Percentiles rank a stretch among this genome's conserved stretches.
These are phyloP conservation scores for Discoglossus pictus DNA, from an alignment of 2,797 vertebrate species.

Conservation along the genomic window DNA sequence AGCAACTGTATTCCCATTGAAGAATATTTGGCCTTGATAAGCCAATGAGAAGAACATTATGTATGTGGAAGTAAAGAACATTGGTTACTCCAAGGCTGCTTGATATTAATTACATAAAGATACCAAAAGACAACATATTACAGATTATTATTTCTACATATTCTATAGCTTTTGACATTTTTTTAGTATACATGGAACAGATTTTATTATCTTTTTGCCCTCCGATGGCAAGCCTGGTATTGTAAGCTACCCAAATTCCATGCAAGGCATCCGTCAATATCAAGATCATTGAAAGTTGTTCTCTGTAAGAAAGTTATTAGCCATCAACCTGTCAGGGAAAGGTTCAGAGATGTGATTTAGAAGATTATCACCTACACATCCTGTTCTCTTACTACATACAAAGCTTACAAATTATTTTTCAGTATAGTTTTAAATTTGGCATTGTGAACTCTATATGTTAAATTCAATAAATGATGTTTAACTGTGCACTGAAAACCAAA, in stretches of 20 bases:
- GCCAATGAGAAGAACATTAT: too few relatives aligned
- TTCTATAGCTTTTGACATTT: constrained; percentile 33
- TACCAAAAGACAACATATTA: constrained; percentile 2
- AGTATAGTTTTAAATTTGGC: constrained; percentile 20
- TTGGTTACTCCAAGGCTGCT: background rate
- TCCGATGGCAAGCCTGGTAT: constrained; percentile 23
- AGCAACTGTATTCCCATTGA: too few relatives aligned
- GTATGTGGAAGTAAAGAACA: too few relatives aligned
- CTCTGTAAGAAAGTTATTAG: constrained; percentile 48
- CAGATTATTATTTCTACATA: constrained; percentile 22
- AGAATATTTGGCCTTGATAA: too few relatives aligned
- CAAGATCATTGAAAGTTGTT: constrained; percentile 48
- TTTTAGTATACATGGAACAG: constrained; percentile 20
- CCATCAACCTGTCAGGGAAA: constrained; percentile 44
- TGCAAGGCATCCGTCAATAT: constrained; percentile 45
- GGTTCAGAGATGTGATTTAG: constrained; percentile 46
- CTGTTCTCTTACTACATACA: constrained; percentile 39
- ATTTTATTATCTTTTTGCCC: constrained; percentile 41
- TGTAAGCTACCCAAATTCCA: constrained; percentile 24
- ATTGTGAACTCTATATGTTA: too few relatives aligned
- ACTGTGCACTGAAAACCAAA: too few relatives aligned
- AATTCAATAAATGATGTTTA: too few relatives aligned
- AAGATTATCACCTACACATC: constrained; percentile 49
- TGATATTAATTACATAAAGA: constrained; percentile 14
- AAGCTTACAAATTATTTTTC: constrained; percentile 11